Percentiles rank a stretch among this genome's conserved stretches.
Conservation (phyloP, 2,888 invertebrate genomes). For the Morpho achilles region DNA sequence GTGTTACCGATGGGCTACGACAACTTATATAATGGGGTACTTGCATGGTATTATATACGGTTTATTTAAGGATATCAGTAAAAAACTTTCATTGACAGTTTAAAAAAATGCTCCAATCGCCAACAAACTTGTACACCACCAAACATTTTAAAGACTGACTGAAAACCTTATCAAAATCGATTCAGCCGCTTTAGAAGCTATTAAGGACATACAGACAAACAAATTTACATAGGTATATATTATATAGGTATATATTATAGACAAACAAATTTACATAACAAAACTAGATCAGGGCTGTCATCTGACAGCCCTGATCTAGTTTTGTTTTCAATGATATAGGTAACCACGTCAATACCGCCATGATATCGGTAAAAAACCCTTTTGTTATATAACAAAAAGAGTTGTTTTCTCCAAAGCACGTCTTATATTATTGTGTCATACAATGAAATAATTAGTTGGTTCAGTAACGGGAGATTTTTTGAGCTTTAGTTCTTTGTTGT, state of each 20-base stretch:
- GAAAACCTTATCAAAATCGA: no score
- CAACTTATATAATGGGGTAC: no score
- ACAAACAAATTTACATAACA: no score
- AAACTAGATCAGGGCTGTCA: conserved; percentile 30
- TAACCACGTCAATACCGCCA: conserved; percentile 45
- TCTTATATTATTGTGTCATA: conserved; percentile 59
- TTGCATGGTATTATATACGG: no score
- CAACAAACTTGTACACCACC: no score
- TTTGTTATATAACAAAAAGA: conserved; percentile 66
- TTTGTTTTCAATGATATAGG: conserved; percentile 47
- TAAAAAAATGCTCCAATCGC: no score
- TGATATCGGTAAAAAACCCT: conserved; percentile 63
- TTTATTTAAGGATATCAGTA: no score
- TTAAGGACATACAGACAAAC: no score
- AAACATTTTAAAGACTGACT: no score
- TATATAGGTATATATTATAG: background rate
- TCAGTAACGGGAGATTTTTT: conserved; percentile 64
- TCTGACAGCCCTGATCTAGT: conserved; percentile 28
- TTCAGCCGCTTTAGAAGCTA: no score
- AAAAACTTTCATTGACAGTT: no score
- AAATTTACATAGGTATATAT: background rate
- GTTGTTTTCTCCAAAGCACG: conserved; percentile 68
- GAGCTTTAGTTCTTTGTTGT: conserved; percentile 60
- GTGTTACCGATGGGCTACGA: no score
- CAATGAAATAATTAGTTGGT: conserved; percentile 74